A percentile compares a stretch with the other conserved stretches of the same genome.
Evolutionary conservation across 2,797 vertebrate genomes (phyloP).

Genomic region (Acanthiza pusilla): DNA sequence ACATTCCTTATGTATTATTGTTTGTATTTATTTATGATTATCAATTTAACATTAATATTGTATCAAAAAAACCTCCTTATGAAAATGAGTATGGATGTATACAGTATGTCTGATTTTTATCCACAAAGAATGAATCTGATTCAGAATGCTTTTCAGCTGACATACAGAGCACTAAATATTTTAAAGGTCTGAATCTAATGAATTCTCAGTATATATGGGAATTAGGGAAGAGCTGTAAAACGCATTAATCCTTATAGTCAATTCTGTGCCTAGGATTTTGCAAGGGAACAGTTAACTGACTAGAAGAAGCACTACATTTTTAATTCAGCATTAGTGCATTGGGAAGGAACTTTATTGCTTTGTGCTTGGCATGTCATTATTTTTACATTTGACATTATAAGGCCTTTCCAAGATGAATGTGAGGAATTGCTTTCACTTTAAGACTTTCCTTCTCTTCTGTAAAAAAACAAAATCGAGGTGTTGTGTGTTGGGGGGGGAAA

Average conservation of each 20-base stretch:
- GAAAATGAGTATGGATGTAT: slow-evolving; percentile 86
- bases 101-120: slow-evolving; percentile 90
- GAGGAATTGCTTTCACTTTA: slow-evolving; percentile 97
- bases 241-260: slow-evolving; percentile 86
- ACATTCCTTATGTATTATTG: slow-evolving; percentile 94
- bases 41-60: slow-evolving; percentile 86
- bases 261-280: slow-evolving; percentile 91
- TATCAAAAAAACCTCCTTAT: slow-evolving; percentile 79
- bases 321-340: slow-evolving; percentile 79
- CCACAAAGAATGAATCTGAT: slow-evolving; percentile 85
- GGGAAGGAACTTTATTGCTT: slow-evolving; percentile 87
- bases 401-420: slow-evolving; percentile 98
- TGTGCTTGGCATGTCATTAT: slow-evolving; percentile 95
- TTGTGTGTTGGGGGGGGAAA: not conserved
- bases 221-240: slow-evolving; percentile 78
- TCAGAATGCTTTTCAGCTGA: slow-evolving; percentile 90
- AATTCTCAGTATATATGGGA: slow-evolving; percentile 80
- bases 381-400: slow-evolving; percentile 90
- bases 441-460: slow-evolving; percentile 77
- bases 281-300: slow-evolving; percentile 85
- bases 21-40: slow-evolving; percentile 99
- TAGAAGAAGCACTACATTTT: slow-evolving; percentile 86
- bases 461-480: slow-evolving; percentile 43
- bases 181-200: slow-evolving; percentile 85
- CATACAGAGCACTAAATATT: slow-evolving; percentile 96